Percentiles rank a stretch among this genome's conserved stretches.
Conservation (phyloP, 2,113 vertebrate genomes). For the Meles meles region DNA sequence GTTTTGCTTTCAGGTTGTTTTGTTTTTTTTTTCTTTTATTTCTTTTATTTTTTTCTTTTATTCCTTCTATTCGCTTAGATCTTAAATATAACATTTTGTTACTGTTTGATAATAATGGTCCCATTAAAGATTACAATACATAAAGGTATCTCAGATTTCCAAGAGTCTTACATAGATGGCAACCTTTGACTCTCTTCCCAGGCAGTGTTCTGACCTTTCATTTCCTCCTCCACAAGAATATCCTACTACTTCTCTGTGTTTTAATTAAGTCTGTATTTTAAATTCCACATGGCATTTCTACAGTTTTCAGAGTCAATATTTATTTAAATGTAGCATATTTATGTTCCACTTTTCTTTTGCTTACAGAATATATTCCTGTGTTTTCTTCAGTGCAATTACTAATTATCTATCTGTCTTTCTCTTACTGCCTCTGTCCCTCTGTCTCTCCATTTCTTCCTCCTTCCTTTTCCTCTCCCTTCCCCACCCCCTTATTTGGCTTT, state of each 20-base stretch:
- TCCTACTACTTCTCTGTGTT: background rate
- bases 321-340: background rate
- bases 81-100: background rate
- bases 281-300: background rate
- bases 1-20: background rate
- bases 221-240: background rate
- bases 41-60: background rate
- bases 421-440: background rate
- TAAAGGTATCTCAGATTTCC: background rate
- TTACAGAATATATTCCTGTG: background rate
- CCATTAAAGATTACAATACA: background rate
- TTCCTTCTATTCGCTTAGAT: background rate
- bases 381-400: background rate
- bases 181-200: background rate
- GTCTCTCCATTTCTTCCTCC: too few species aligned
- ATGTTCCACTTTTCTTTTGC: background rate
- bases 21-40: background rate
- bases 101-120: background rate
- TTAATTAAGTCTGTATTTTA: background rate
- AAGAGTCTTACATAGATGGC: background rate
- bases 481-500: background rate
- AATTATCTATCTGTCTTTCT: background rate
- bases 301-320: background rate
- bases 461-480: accelerated
- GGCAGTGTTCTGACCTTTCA: background rate